Evolutionary conservation across 1,140 invertebrate genomes (phyloP), one percentile per base, ranked within the genome.

Genomic region (Neuroterus valhalla): DNA sequence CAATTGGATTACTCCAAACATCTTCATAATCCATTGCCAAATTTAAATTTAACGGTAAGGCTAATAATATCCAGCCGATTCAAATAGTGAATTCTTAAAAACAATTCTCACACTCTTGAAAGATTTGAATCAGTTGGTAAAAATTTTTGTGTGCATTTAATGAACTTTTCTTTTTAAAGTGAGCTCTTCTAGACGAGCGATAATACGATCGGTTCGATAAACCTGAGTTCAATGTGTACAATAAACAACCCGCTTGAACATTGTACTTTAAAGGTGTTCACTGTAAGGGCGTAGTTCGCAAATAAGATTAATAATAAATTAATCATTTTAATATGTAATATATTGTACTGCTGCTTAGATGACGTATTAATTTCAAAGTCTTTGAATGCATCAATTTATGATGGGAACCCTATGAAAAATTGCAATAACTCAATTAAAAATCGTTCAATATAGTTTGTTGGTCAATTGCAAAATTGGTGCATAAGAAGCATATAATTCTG

Each of bases 201-300:
- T 62, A 14, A 62, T 85, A 84, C 85, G 87, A 87, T 83, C 79
- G 74, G 82, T 81, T 87, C 85, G 83, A 85, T 83, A 81, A 83
- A 84, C 78, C 77, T 80, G 80, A 85, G 78, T 79, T 68, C 55
- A 62, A 62, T 62, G 62, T 52, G 44, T 72, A 86, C 87, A 86
- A 89, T 88, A 89, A 88, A 89, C 86, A 89, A 74, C 86, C 86
- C 86, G 80, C 74, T 79, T 45, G 42, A 75, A 77, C 73, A 80
- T 70, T 21, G 66, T 70, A 78, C 77, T 62, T 73, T 45, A 71
- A 73, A 78, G 76, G 71, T 62, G 75, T 73, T 70, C 71, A 75
- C 68, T 68, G 78, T 84, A 66, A 79, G 70, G 72, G 46, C 68
- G 83, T 86, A 82, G 82, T 84, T 69, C 74, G 82, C 72, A 78